These are phyloP conservation scores for Pandion haliaetus DNA, from an alignment of 2,113 vertebrate genomes.

Conservation along the genomic window DNA sequence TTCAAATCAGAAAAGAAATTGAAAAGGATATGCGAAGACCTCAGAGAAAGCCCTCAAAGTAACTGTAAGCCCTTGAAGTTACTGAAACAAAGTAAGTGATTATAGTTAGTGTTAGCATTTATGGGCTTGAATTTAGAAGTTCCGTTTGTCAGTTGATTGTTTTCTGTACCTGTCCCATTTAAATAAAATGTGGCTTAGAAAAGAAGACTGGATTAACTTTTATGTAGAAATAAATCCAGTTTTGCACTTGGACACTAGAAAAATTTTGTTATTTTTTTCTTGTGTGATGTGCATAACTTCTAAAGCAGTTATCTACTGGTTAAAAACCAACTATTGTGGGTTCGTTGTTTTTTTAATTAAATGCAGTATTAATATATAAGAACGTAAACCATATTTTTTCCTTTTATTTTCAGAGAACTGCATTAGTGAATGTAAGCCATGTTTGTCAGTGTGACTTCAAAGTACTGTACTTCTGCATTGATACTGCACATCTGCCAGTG, in stretches of 20 bases:
- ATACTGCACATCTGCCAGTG: neutral
- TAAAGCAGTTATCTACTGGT: neutral
- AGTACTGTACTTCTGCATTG: neutral
- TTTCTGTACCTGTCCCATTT: neutral
- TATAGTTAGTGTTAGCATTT: neutral
- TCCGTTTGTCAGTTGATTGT: neutral
- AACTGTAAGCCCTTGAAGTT: neutral
- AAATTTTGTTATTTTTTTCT: neutral
- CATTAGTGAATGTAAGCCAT: neutral
- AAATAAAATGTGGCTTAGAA: neutral
- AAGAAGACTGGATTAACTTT: neutral
- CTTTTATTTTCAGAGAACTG: neutral
- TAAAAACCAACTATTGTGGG: neutral
- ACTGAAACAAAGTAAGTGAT: neutral
- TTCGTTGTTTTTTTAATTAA: neutral
- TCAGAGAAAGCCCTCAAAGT: slow-evolving; percentile 35
- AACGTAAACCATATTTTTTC: neutral
- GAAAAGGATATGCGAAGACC: slow-evolving; percentile 70
- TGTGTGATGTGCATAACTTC: neutral
- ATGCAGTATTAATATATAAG: neutral
- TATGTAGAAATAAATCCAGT: neutral
- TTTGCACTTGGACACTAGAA: neutral
- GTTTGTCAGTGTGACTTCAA: neutral
- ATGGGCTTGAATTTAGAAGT: neutral
- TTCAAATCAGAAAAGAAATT: slow-evolving; percentile 73